Conservation (phyloP, 2,888 invertebrate species). For the Lasioglossum morio region DNA sequence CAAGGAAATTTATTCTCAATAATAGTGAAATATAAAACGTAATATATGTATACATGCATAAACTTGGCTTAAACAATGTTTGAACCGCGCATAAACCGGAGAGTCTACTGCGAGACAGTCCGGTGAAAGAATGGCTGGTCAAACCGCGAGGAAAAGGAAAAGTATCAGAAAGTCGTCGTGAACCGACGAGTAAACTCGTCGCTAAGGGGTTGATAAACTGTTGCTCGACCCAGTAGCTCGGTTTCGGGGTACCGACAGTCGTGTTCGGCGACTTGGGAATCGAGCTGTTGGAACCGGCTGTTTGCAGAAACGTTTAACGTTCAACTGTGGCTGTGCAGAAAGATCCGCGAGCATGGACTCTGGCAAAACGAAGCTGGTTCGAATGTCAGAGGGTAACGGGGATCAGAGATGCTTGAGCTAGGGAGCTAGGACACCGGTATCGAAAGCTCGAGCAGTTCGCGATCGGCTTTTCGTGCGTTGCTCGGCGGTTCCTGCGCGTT, state of each 20-base stretch:
- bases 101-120: not conserved
- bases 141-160: not conserved
- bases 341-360: not conserved
- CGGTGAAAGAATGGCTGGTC: not conserved
- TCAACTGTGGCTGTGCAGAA: not conserved
- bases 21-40: not conserved
- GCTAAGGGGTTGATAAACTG: constrained; percentile 4
- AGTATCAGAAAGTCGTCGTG: not conserved
- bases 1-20: too few relatives aligned
- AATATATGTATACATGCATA: not conserved
- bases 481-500: not conserved
- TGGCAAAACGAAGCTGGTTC: not conserved
- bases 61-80: not conserved
- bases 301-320: constrained; percentile 16
- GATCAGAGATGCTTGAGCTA: not conserved
- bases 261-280: not conserved
- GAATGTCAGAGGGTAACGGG: not conserved
- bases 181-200: not conserved
- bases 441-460: not conserved
- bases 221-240: constrained; percentile 10
- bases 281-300: not conserved
- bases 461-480: not conserved
- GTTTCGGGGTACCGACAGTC: not conserved
- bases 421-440: not conserved
- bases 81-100: not conserved